phyloP scores from a whole-genome alignment of 2,888 invertebrate genomes.

The Chaitophorus viminalis region DNA sequence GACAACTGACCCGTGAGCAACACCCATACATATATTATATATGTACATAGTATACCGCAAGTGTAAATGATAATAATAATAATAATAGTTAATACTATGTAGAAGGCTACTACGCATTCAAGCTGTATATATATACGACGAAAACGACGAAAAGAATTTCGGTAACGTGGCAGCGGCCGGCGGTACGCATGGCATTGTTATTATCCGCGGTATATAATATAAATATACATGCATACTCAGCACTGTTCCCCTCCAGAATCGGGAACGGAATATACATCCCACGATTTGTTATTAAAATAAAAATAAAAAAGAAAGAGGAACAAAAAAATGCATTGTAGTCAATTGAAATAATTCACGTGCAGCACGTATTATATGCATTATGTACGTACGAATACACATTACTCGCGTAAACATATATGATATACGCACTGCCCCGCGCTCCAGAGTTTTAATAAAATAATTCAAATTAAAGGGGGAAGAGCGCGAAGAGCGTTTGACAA shows the following conservation, averaged over 20 bases:
- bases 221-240: not conserved
- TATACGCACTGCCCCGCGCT: not conserved
- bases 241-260: not conserved
- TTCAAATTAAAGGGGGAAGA: constrained; percentile 40
- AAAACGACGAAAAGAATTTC: constrained; percentile 7
- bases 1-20: not conserved
- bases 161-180: not conserved
- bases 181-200: not conserved
- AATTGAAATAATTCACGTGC: constrained; percentile 18
- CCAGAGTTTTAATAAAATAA: constrained; percentile 37
- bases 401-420: not conserved
- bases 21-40: not conserved
- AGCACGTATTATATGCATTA: not conserved
- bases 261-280: not conserved
- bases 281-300: constrained; percentile 41
- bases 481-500: constrained; percentile 49
- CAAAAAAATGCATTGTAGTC: not conserved
- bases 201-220: not conserved
- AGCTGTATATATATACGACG: not conserved
- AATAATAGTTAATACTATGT: not conserved
- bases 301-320: not conserved
- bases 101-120: not conserved
- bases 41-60: not conserved
- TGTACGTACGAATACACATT: not conserved
- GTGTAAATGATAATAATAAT: not conserved